These are phyloP conservation scores for Sphaeridia pumilis DNA, from an alignment of 2,888 invertebrate genomes.

Conservation along the genomic window DNA sequence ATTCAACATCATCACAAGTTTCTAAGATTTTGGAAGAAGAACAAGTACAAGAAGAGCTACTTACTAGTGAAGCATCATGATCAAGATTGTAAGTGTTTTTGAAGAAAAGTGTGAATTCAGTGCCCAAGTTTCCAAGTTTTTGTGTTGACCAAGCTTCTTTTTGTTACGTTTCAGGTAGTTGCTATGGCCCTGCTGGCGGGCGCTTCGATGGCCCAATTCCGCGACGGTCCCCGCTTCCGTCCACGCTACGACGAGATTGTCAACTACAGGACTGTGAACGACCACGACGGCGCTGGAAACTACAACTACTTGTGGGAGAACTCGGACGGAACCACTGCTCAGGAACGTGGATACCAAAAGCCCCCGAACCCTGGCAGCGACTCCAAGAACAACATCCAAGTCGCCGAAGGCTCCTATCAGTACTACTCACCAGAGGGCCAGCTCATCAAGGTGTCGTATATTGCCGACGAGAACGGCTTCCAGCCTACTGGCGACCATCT, in stretches of 20 bases:
- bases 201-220: background rate
- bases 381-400: conserved; percentile 7
- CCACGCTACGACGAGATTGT: conserved; percentile 12
- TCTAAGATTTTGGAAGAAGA: no score
- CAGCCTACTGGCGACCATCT: conserved; percentile 27
- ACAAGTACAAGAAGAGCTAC: no score
- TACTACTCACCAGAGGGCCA: conserved; percentile 25
- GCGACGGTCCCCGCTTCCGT: conserved; percentile 1
- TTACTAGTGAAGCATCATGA: no score
- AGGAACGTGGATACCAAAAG: conserved; percentile 15
- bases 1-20: no score
- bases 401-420: conserved; percentile 26
- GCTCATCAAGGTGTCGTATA: conserved; percentile 18
- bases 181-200: background rate
- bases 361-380: conserved; percentile 10
- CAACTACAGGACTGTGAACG: conserved; percentile 26
- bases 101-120: no score
- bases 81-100: no score
- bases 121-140: no score
- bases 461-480: conserved; percentile 33
- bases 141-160: no score
- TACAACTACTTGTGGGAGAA: conserved; percentile 22
- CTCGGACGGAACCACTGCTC: conserved; percentile 13
- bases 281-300: conserved; percentile 31
- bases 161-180: background rate